Conservation (phyloP, 2,888 invertebrate genomes). For the Agrochola circellaris region DNA sequence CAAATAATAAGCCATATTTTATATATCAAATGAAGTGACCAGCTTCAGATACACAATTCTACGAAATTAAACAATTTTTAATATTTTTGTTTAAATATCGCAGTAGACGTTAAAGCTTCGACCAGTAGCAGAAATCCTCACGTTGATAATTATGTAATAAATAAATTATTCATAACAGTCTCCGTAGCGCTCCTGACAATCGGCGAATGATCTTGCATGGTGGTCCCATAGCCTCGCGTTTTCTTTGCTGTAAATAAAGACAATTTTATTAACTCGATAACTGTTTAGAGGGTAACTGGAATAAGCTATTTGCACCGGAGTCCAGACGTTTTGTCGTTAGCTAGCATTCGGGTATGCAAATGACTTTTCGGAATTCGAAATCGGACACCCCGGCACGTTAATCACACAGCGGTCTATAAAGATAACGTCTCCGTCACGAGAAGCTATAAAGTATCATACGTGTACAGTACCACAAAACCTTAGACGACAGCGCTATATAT, state of each 20-base stretch:
- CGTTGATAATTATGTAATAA: not conserved
- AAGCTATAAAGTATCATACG: too few relatives aligned
- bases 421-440: not conserved
- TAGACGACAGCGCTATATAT: too few relatives aligned
- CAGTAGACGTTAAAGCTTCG: slow-evolving; percentile 28
- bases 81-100: too few relatives aligned
- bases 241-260: slow-evolving; percentile 78
- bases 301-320: not conserved
- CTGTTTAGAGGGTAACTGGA: not conserved
- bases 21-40: not conserved
- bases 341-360: too few relatives aligned
- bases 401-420: not conserved
- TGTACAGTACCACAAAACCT: too few relatives aligned
- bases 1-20: not conserved
- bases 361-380: not conserved
- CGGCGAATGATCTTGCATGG: slow-evolving; percentile 70
- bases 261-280: not conserved
- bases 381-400: not conserved
- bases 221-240: slow-evolving; percentile 88
- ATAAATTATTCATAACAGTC: slow-evolving; percentile 74
- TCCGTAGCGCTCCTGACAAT: slow-evolving; percentile 79
- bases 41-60: not conserved
- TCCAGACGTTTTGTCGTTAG: not conserved
- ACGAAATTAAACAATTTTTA: not conserved
- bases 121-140: slow-evolving; percentile 41